Evolutionary conservation across 2,888 invertebrate genomes (phyloP).

Genomic region (Andrena bicolor): DNA sequence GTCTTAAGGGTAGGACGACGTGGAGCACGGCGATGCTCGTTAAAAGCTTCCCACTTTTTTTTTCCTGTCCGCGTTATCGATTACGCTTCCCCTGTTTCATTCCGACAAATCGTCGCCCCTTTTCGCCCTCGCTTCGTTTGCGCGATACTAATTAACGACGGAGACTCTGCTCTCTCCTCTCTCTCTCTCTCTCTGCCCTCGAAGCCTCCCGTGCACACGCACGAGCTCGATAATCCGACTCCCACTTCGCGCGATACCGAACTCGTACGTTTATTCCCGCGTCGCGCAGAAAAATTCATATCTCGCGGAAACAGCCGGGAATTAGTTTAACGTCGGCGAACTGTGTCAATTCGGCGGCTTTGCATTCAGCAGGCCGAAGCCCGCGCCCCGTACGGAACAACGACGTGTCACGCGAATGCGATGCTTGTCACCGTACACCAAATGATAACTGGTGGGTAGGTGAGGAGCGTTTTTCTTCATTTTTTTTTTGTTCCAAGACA

Average conservation of each 20-base stretch:
- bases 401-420: slow-evolving; percentile 30
- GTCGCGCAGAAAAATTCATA: slow-evolving; percentile 6
- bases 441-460: slow-evolving; percentile 50
- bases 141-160: slow-evolving; percentile 19
- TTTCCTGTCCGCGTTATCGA: slow-evolving; percentile 29
- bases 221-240: slow-evolving; percentile 1
- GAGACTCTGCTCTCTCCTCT: not conserved
- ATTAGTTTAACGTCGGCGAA: slow-evolving; percentile 34
- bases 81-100: not conserved
- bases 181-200: not conserved
- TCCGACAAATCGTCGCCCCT: slow-evolving; percentile 17
- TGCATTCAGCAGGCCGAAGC: slow-evolving; percentile 1
- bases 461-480: slow-evolving; percentile 37
- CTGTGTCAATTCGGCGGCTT: slow-evolving; percentile 39
- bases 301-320: slow-evolving; percentile 22
- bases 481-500: slow-evolving; percentile 10
- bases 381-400: not conserved
- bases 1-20: slow-evolving; percentile 30
- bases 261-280: not conserved
- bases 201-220: not conserved
- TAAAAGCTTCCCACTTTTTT: slow-evolving; percentile 19
- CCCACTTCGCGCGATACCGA: no score
- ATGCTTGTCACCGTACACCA: not conserved
- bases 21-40: slow-evolving; percentile 41
- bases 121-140: not conserved